These are phyloP conservation scores for Calonectris borealis DNA, from an alignment of 2,113 vertebrate species.

Conservation along the genomic window DNA sequence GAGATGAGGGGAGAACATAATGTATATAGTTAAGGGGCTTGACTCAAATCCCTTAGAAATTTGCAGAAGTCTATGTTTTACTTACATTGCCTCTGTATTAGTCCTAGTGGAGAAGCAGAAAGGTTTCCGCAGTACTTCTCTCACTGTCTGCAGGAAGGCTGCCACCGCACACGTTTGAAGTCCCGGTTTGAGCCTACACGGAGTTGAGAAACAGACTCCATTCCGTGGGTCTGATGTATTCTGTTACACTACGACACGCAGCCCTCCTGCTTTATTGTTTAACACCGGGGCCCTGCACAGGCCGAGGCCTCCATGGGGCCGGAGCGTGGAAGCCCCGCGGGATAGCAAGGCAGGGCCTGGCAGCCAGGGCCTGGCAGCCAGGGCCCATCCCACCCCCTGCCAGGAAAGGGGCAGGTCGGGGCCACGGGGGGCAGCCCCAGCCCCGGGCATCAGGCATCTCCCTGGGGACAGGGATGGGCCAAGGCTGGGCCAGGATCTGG, in stretches of 20 bases:
- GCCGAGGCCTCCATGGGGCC: rapidly evolving
- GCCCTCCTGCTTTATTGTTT: not conserved
- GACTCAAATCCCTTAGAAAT: not conserved
- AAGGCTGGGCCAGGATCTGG: too few relatives aligned
- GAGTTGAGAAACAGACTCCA: not conserved
- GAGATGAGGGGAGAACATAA: not conserved
- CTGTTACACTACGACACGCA: not conserved
- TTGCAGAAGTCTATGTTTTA: not conserved
- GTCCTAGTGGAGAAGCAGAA: not conserved
- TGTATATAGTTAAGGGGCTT: not conserved
- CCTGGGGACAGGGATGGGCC: too few relatives aligned
- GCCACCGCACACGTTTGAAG: not conserved
- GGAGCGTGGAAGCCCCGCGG: rapidly evolving
- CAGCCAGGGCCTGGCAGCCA: rapidly evolving
- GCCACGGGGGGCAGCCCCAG: rapidly evolving
- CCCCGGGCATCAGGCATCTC: rapidly evolving
- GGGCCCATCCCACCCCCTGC: not conserved
- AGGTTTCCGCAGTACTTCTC: not conserved
- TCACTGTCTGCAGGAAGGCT: not conserved
- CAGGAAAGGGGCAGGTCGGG: not conserved
- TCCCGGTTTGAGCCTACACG: not conserved
- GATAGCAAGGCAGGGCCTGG: not conserved
- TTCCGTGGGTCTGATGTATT: not conserved
- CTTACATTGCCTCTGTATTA: not conserved
- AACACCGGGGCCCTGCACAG: rapidly evolving